Evolutionary conservation across 2,888 invertebrate genomes (phyloP), one percentile per base, ranked within the genome.

Genomic region (Xylophagus ater): DNA sequence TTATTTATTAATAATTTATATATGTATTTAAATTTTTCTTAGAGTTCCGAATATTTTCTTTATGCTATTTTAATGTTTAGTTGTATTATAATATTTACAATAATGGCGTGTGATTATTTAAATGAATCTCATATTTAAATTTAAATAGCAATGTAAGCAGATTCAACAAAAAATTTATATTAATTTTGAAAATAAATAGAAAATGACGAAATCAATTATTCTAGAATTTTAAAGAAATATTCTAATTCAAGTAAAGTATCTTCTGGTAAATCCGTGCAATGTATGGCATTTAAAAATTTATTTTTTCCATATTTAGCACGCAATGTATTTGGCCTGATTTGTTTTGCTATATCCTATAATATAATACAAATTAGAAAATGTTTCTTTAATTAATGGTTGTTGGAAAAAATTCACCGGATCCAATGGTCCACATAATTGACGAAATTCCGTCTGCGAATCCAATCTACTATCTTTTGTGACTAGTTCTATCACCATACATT

Each of bases 191-290:
- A 60, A 44, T 51, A 46, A 28, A 12, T 13, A 5, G 26, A 30
- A 25, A 21, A n/a, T 7, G 24, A 42, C 7, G 35, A 26, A 8
- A 24, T 13, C 14, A 20, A 33, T 19, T 45, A 59, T 33, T 59
- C 55, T 24, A 81, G 59, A 53, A 84, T 79, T 65, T 81, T 82
- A 58, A 84, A 85, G 59, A 84, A 77, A 62, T 83, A 83, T 62
- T 83, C 81, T 37, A 83, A 69, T 71, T 94, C 94, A 38, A 89
- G 62, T 18, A 75, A 56, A 1, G 84, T 83, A 66, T 94, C 93
- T 58, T 92, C 90, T 0, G 81, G 74, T 40, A 94, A 69, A 69
- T 94, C 94, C 15, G 94, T 93, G 58, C 93, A 93, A 60, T 94
- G 94, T 6, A 94, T 70, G 4, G 86, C 92, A 66, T 94, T 94